Base-by-base conservation (phyloP, 2,797 vertebrate genomes). In the Steatocranus sp. region DNA sequence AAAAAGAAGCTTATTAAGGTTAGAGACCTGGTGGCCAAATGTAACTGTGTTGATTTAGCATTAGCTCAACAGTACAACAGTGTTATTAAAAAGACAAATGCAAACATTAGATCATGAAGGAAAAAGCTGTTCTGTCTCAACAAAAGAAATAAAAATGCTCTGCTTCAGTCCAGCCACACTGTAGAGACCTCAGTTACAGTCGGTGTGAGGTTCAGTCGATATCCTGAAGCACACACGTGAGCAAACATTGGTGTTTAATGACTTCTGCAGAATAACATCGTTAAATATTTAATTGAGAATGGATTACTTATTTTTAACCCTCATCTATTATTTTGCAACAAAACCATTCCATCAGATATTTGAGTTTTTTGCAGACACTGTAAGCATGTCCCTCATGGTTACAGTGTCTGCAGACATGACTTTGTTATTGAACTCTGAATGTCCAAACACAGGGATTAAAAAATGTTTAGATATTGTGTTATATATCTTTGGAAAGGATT, bases 21-120 rank as follows among this genome's bases (percentile, higher is more conserved):
- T 23, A 0, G 0, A 68, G 0, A 68, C 20, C 12, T 66, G 36
- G 20, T 23, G 38, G 20, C 14, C 12, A 68, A 41, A 25, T 2
- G 63, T 68, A 41, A 66, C 61, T 41, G 34, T 66, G n/a, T 41
- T 8, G 11, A 23, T 56, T 30, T 56, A 56, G 53, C 14, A 25
- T 15, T 15, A 41, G 36, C 20, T 68, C 12, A 41, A 41, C 5
- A 41, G 63, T 41, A 0, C 14, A 6, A 68, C 14, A 12, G 11
- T 36, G 34, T 38, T 36, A 63, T 14, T 36, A 63, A 20, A 63
- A 38, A 63, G 58, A 63, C 18, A 36, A 8, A 63, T 14, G 32
- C 3, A 63, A 63, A 63, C 11, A 14, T 14, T 20, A 63, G 18
- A 63, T 38, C n/a, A 8, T 63, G 18, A 20, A 38, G 18, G 34